These are phyloP conservation scores for rat (Rattus norvegicus) DNA, from an alignment of 2,113 vertebrate species.

Conservation along the genomic window DNA sequence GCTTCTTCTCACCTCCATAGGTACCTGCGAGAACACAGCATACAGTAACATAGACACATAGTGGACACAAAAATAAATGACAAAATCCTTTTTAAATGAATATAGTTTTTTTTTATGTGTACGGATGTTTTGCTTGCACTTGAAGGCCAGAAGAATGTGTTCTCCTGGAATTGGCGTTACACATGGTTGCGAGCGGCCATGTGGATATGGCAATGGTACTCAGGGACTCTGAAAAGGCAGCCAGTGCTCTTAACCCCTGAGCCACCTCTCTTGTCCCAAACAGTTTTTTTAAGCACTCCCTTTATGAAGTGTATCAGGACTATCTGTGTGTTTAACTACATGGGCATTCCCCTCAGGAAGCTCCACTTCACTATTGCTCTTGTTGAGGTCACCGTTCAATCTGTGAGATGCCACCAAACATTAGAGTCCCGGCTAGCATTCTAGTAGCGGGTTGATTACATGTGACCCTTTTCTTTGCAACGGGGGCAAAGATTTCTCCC, in stretches of 20 bases:
- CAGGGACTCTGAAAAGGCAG: too few species aligned
- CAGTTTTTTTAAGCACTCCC: neutral
- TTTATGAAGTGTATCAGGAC: neutral
- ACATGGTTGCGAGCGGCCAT: neutral
- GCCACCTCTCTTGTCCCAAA: too few species aligned
- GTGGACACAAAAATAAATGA: neutral
- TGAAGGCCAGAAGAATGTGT: neutral
- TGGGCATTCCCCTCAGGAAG: neutral
- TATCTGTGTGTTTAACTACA: neutral
- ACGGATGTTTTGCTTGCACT: neutral
- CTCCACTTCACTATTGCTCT: neutral
- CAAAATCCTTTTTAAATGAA: neutral
- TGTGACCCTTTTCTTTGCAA: conserved; percentile 56
- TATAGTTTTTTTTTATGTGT: neutral
- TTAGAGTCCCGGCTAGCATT: conserved; percentile 16
- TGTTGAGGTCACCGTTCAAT: conserved; percentile 8
- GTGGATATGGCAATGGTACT: too few species aligned
- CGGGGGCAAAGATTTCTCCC: conserved; percentile 52
- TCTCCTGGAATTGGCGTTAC: neutral
- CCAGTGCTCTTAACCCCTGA: neutral
- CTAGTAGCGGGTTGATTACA: conserved; percentile 47
- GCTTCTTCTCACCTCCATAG: neutral
- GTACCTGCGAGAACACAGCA: neutral
- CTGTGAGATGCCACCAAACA: neutral
- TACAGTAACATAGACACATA: neutral